Conservation (phyloP, 2,797 vertebrate species). For the Carduelis carduelis region DNA sequence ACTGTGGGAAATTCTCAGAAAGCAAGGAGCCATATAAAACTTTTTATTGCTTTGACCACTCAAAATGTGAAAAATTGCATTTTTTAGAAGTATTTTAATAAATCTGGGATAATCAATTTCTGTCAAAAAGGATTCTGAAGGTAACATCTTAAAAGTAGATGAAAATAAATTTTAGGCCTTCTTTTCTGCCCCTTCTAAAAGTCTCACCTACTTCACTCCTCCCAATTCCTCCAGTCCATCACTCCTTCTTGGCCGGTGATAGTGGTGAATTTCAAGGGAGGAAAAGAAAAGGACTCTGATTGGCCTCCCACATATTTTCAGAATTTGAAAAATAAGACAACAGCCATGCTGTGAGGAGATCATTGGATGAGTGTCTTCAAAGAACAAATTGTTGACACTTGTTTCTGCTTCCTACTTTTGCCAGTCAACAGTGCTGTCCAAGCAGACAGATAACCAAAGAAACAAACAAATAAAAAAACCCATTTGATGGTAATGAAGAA, state of each 20-base stretch:
- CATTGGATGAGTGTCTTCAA: not conserved
- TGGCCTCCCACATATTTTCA: not conserved
- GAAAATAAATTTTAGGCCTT: not conserved
- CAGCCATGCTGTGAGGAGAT: not conserved
- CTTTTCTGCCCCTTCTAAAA: not conserved
- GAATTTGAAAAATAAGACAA: not conserved
- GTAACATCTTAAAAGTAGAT: not conserved
- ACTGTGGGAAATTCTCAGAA: not conserved
- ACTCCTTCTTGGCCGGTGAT: not conserved
- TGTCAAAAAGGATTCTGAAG: not conserved
- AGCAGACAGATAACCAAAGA: not conserved
- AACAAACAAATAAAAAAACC: accelerated
- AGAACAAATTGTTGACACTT: not conserved
- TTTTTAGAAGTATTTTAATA: not conserved
- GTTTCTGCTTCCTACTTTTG: not conserved
- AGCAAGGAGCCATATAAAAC: not conserved
- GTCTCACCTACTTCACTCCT: not conserved
- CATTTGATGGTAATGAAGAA: not conserved
- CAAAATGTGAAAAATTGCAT: not conserved
- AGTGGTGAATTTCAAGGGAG: accelerated
- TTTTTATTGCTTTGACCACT: not conserved
- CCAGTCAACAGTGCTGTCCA: not conserved
- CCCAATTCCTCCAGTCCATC: not conserved
- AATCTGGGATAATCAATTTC: not conserved
- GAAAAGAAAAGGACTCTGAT: not conserved